Evolutionary conservation across 2,797 vertebrate genomes (phyloP), one percentile per base, ranked within the genome.

Genomic region (Chelmon rostratus): DNA sequence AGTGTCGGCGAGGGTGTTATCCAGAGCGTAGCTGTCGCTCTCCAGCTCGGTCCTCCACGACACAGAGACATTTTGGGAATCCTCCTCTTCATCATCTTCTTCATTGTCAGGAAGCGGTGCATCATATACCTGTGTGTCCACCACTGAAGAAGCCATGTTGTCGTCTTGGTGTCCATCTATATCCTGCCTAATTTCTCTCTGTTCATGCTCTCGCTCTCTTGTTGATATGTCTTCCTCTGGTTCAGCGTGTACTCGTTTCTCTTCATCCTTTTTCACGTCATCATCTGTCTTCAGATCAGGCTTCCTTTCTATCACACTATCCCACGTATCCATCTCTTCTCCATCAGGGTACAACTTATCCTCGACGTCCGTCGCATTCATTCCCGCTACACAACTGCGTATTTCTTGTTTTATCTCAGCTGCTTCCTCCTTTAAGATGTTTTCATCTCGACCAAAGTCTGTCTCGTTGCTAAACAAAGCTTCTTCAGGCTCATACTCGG

Each of bases 1-100:
- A 3, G 94, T 93, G 88, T 96, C 96, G 0, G 95, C 95, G 0
- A 96, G 77, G 2, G 96, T 96, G 88, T 96, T 95, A 1, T 96
- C 96, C 81, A 94, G 94, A 76, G 92, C 93, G 3, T 95, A 96
- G 87, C 95, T 95, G 82, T 95, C 93, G 21, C 90, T 73, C 62
- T 96, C 95, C 18, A 89, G 38, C 83, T 96, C 95, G 0, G 93
- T 94, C 81, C 70, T 92, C 93, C 93, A 95, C 0, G 95, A 96
- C 67, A 93, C 77, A 0, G 93, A 95, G 46, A 94, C 78, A 28
- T 95, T 95, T 80, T 93, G 91, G 62, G 94, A 95, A 54, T 94
- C 92, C 16, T 95, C 92, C 1, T 92, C 91, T 13, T 92, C 91
- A 0, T 92, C 89, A 0, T 90, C 82, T 5, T 87, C 88, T 23